Conservation (phyloP, 2,113 vertebrate genomes). For the Mastomys natalensis region DNA sequence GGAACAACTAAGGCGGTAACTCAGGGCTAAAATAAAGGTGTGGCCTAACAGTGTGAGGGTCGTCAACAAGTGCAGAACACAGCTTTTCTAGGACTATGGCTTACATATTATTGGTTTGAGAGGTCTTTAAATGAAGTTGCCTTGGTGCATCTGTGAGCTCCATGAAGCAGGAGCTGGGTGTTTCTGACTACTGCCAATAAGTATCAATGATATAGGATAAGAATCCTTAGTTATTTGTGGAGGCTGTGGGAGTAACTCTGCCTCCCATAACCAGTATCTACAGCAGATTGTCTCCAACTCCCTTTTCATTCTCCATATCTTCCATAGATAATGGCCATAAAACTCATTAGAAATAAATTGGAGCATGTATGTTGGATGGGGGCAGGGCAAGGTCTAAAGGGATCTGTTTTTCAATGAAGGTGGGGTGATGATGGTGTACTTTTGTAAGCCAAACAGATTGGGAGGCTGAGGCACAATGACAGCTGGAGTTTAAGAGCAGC, state of each 20-base stretch:
- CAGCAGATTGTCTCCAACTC: neutral
- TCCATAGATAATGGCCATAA: neutral
- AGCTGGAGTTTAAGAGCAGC: neutral
- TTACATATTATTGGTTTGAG: neutral
- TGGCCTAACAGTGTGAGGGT: neutral
- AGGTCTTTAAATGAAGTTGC: neutral
- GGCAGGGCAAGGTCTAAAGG: neutral
- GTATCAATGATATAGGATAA: neutral
- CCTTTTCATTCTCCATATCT: neutral
- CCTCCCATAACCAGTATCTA: neutral
- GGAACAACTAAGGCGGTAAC: neutral
- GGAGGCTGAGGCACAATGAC: neutral
- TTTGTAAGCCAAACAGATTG: neutral
- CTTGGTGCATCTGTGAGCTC: neutral
- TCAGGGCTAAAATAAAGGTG: neutral
- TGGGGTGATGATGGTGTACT: neutral
- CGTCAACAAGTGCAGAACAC: neutral
- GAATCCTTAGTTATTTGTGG: neutral
- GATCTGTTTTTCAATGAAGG: neutral
- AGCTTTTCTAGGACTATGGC: neutral
- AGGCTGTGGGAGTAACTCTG: neutral
- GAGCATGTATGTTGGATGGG: neutral
- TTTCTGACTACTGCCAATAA: neutral
- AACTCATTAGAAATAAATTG: neutral
- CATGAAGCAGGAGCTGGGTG: neutral